A percentile compares a stretch with the other conserved stretches of the same genome.
Evolutionary conservation across 1,140 invertebrate species (phyloP).

Genomic region (Cotesia vestalis): DNA sequence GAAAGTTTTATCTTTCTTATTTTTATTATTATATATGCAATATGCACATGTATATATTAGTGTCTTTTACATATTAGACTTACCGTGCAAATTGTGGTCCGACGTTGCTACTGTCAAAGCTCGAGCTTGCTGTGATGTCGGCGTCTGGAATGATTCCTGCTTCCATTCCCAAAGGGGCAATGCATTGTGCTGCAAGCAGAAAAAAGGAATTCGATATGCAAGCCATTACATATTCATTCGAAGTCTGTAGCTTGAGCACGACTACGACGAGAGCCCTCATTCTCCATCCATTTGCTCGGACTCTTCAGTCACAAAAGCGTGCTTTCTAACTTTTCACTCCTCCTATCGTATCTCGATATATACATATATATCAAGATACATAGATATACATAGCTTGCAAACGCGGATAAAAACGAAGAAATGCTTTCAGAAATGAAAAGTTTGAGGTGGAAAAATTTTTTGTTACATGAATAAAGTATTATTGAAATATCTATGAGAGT

Average conservation of each 20-base stretch:
- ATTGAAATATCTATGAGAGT: constrained; percentile 14
- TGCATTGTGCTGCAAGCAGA: constrained; percentile 72
- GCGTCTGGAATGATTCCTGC: constrained; percentile 74
- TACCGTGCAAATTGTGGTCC: constrained; percentile 72
- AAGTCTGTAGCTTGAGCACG: constrained; percentile 23
- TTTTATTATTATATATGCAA: background rate
- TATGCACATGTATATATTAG: background rate
- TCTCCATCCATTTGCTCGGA: constrained; percentile 29
- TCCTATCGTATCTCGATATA: too few relatives aligned
- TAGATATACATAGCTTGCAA: too few relatives aligned
- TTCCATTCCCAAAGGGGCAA: constrained; percentile 77
- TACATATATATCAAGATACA: background rate
- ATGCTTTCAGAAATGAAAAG: constrained; percentile 20
- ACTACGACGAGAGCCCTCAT: constrained; percentile 20
- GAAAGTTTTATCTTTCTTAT: constrained; percentile 9
- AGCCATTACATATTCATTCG: constrained; percentile 35
- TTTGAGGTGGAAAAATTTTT: constrained; percentile 16
- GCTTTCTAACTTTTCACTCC: constrained; percentile 32
- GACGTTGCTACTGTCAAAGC: constrained; percentile 77
- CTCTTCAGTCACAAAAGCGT: constrained; percentile 32
- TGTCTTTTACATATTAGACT: constrained; percentile 35
- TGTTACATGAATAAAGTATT: constrained; percentile 9
- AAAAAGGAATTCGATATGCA: constrained; percentile 40
- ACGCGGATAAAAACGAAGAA: constrained; percentile 14
- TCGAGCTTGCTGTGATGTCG: constrained; percentile 78